Evolutionary conservation across 1,140 invertebrate species (phyloP), one percentile per base, ranked within the genome.

Genomic region (Drosophila oshimai): DNA sequence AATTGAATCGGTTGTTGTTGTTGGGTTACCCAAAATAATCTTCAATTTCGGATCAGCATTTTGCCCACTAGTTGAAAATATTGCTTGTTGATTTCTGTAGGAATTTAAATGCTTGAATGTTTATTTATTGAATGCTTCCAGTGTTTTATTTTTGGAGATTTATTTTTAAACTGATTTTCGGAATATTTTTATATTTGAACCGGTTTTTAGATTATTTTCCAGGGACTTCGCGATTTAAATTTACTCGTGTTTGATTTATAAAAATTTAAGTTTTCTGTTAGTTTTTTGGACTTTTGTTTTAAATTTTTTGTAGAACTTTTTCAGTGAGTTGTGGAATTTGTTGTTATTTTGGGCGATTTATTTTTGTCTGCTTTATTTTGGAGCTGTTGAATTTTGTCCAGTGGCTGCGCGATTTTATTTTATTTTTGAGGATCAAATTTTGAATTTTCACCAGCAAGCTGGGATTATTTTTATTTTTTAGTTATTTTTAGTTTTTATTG

Each of bases 81-180:
- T 61, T 61, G 51, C 33, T 61, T 55, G 18, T 50, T 50, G n/a
- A n/a, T 13, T 24, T 36, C 36, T 6, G 13, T n/a, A 29, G 6
- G 24, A 39, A 55, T 31, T 60, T 41, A 51, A 57, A 57, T 55
- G 51, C 51, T 6, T 13, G 9, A 10, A 6, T 47, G 20, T 57
- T 15, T 57, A 54, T 47, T 46, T 54, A 53, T 54, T 20, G 28
- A 51, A 57, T 51, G 28, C 13, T 50, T 60, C 54, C 54, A 58
- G 54, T 22, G 24, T 20, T 55, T 60, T 53, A 53, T 33, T 55
- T 36, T 55, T 33, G 26, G 24, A 15, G 28, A 20, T 12, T 13
- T 36, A n/a, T n/a, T n/a, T n/a, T n/a, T n/a, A n/a, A 44, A 42
- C n/a, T 22, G 41, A 42, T 29, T 45, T 42, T 13, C 24, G 4